Percentiles rank a stretch among this genome's conserved stretches.
Evolutionary conservation across 2,888 invertebrate genomes (phyloP).

Genomic region (Chironomus tentans): DNA sequence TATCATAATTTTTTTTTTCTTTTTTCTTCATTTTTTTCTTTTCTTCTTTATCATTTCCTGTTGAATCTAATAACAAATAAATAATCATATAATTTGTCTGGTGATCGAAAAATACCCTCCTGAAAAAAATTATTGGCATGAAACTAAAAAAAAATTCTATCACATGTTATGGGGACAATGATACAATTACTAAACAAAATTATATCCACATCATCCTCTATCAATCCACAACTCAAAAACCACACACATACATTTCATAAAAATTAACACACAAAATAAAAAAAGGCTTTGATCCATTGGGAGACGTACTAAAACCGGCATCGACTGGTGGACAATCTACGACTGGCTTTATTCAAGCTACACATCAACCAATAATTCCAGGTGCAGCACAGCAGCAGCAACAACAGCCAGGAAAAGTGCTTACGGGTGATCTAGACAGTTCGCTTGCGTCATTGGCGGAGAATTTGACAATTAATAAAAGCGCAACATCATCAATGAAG

Average conservation of each 20-base stretch:
- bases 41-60: background rate
- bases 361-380: constrained; percentile 29
- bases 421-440: constrained; percentile 89
- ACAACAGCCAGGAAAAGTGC: constrained; percentile 54
- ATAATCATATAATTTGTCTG: background rate
- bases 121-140: background rate
- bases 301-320: constrained; percentile 56
- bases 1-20: background rate
- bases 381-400: constrained; percentile 37
- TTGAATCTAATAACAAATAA: background rate
- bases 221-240: background rate
- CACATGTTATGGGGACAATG: background rate
- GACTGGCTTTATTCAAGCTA: constrained; percentile 34
- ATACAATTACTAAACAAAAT: background rate
- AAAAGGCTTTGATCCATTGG: constrained; percentile 62
- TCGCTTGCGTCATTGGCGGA: constrained; percentile 88
- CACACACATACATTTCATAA: constrained; percentile 11
- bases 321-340: constrained; percentile 34
- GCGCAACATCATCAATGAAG: constrained; percentile 58
- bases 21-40: background rate
- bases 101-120: background rate
- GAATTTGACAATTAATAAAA: constrained; percentile 81
- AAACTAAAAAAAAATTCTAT: background rate
- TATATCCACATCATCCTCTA: background rate
- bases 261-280: constrained; percentile 2